Percentiles rank a stretch among this genome's conserved stretches.
These are phyloP conservation scores for Meliscaeva auricollis DNA, from an alignment of 2,888 invertebrate species.

Conservation along the genomic window DNA sequence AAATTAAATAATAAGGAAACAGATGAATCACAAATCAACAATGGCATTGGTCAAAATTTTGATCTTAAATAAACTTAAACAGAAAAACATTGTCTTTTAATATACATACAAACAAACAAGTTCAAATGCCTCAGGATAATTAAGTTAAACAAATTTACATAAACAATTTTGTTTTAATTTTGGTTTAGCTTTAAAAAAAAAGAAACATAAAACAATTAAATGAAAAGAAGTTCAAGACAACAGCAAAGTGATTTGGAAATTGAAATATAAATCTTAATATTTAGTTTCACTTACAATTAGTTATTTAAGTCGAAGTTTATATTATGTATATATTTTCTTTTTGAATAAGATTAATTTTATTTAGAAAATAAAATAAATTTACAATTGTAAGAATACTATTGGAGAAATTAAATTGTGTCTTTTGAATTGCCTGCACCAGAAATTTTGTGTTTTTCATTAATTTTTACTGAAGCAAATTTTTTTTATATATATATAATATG, in stretches of 20 bases:
- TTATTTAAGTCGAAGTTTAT: not conserved
- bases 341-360: slow-evolving; percentile 11
- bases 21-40: slow-evolving; percentile 75
- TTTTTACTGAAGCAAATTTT: slow-evolving; percentile 31
- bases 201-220: too few species aligned
- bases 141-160: slow-evolving; percentile 51
- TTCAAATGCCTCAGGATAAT: slow-evolving; percentile 67
- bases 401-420: not conserved
- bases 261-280: slow-evolving; percentile 37
- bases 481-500: not conserved
- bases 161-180: slow-evolving; percentile 72
- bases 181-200: slow-evolving; percentile 66
- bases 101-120: slow-evolving; percentile 55
- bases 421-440: slow-evolving; percentile 55
- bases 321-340: slow-evolving; percentile 2
- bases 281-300: slow-evolving; percentile 1
- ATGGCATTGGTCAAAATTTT: slow-evolving; percentile 76
- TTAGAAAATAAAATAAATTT: slow-evolving; percentile 52
- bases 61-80: slow-evolving; percentile 71
- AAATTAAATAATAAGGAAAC: slow-evolving; percentile 70
- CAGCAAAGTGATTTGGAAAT: slow-evolving; percentile 33
- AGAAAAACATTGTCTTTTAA: slow-evolving; percentile 51
- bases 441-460: not conserved
- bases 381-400: slow-evolving; percentile 37
- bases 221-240: slow-evolving; percentile 29